A percentile compares a stretch with the other conserved stretches of the same genome.
Evolutionary conservation across 2,113 vertebrate genomes (phyloP).

Genomic region (Glaucidium brasilianum): DNA sequence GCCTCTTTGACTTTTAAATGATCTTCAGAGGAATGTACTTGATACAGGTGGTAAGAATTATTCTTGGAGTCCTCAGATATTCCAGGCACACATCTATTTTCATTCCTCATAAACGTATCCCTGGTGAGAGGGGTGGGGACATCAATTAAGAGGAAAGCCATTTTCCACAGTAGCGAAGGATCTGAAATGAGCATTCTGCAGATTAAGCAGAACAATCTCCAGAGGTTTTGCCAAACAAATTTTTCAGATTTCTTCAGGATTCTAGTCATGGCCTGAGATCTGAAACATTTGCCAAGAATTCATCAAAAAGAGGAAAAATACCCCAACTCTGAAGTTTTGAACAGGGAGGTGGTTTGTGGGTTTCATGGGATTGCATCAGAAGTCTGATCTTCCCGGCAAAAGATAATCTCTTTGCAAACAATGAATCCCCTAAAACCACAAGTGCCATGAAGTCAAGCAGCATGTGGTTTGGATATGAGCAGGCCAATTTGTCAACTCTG

Average conservation of each 20-base stretch:
- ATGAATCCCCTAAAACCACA: conserved; percentile 58
- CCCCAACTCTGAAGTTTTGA: conserved; percentile 19
- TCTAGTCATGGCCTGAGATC: conserved; percentile 45
- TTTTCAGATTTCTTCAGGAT: conserved; percentile 53
- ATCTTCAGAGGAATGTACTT: conserved; percentile 26
- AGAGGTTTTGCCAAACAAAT: conserved; percentile 42
- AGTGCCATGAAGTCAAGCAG: conserved; percentile 56
- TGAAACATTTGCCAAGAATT: conserved; percentile 38
- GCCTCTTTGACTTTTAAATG: conserved; percentile 7
- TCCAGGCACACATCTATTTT: conserved; percentile 38
- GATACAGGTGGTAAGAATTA: conserved; percentile 46
- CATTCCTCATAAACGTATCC: background rate
- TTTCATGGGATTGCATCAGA: conserved; percentile 68
- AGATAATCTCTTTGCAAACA: conserved; percentile 58
- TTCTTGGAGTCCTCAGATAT: conserved; percentile 18
- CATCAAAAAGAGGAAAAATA: conserved; percentile 24
- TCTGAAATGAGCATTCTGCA: background rate
- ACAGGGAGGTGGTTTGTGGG: conserved; percentile 59
- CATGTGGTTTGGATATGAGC: conserved; percentile 53
- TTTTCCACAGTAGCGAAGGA: conserved; percentile 28
- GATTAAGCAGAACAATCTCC: conserved; percentile 40
- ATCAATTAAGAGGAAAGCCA: background rate
- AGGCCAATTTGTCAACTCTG: conserved; percentile 58
- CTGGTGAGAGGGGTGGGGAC: conserved; percentile 24
- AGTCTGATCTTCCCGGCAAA: conserved; percentile 60